A percentile compares a stretch with the other conserved stretches of the same genome.
phyloP scores from a whole-genome alignment of 2,888 invertebrate species.

The Nineta flava region DNA sequence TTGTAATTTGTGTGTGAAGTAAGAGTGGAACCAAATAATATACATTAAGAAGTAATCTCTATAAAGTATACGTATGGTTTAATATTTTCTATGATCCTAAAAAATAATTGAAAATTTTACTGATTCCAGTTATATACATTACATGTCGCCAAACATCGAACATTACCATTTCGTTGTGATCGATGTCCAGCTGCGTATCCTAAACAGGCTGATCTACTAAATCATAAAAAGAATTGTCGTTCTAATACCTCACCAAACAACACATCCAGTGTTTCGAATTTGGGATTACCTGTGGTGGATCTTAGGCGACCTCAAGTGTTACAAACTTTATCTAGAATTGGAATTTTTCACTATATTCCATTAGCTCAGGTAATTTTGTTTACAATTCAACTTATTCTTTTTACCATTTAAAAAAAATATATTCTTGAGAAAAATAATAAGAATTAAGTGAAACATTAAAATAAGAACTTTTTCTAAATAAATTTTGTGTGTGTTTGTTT shows the following conservation, averaged over 20 bases:
- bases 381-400: neutral
- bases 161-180: constrained; percentile 42
- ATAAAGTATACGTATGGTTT: too few relatives aligned
- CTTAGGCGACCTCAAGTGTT: constrained; percentile 49
- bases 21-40: too few relatives aligned
- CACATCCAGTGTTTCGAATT: constrained; percentile 34
- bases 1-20: too few relatives aligned
- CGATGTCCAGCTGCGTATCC: constrained; percentile 59
- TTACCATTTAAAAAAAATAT: too few relatives aligned
- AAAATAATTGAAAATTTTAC: constrained; percentile 14
- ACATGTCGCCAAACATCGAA: constrained; percentile 29
- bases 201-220: constrained; percentile 35
- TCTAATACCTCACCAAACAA: constrained; percentile 32
- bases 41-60: too few relatives aligned
- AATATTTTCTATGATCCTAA: constrained; percentile 19
- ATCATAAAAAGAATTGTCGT: constrained; percentile 50
- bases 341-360: constrained; percentile 60
- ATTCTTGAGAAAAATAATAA: too few relatives aligned
- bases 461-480: neutral
- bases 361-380: constrained; percentile 36
- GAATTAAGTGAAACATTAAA: too few relatives aligned
- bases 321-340: constrained; percentile 44
- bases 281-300: constrained; percentile 59
- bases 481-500: neutral
- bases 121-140: constrained; percentile 19